Evolutionary conservation across 2,113 vertebrate species (phyloP).

Genomic region (Micronisus gabar): DNA sequence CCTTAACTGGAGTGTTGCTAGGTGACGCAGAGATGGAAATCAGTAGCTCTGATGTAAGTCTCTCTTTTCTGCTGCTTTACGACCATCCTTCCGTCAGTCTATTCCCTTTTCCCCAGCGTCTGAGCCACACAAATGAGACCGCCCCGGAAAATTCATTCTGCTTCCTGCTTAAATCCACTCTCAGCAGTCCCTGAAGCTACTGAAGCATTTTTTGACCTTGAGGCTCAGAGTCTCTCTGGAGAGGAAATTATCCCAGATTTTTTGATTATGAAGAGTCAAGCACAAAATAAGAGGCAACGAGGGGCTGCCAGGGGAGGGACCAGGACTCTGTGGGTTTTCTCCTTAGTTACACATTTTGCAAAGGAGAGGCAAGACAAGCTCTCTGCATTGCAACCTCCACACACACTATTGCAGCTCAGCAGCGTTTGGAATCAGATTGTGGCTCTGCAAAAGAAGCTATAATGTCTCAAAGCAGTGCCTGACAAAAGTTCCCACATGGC

Average conservation of each 20-base stretch:
- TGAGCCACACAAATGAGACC: background rate
- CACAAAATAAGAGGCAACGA: background rate
- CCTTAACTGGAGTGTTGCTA: conserved; percentile 42
- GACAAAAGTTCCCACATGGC: background rate
- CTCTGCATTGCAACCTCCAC: background rate
- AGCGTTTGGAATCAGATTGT: background rate
- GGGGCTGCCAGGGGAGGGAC: background rate
- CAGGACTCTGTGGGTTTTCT: background rate
- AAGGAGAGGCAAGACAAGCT: background rate
- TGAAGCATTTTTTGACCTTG: background rate
- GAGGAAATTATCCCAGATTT: background rate
- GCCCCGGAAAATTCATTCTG: background rate
- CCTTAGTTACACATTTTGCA: background rate
- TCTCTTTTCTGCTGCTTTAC: background rate
- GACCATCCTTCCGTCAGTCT: background rate
- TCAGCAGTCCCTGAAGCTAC: background rate
- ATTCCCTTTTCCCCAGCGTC: background rate
- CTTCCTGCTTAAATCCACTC: background rate
- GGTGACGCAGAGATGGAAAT: conserved; percentile 25
- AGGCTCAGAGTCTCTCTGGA: background rate
- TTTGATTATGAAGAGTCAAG: background rate
- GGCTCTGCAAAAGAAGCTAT: background rate
- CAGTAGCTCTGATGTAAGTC: background rate
- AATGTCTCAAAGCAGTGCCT: background rate
- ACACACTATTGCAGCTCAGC: background rate